Base-by-base conservation (phyloP, 2,113 vertebrate genomes). In the Poeciliopsis occidentalis region DNA sequence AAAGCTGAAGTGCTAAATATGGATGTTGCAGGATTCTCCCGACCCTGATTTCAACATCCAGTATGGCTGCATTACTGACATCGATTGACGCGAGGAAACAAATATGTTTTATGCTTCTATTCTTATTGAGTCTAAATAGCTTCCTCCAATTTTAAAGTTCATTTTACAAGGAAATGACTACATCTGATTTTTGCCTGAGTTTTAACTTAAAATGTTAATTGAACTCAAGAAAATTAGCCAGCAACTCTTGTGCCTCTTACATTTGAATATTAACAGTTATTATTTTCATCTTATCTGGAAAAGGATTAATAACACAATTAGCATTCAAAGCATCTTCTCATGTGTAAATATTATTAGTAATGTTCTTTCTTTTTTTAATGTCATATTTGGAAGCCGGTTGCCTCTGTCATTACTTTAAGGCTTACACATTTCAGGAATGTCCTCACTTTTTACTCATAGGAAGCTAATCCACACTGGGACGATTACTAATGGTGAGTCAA, bases 391-490 rank as follows among this genome's bases (percentile, higher is more conserved):
- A 19, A 47, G 41, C 41, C 5, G 41, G 41, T 47, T 47, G 41
- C 60, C 12, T 39, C 6, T 15, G 34, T 62, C 67, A 2, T 60
- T 75, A 64, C 74, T 0, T 34, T 54, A 24, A 70, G 37, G 27
- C 39, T 8, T 31, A 17, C 68, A 68, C 27, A 76, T 4, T 13
- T 47, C 41, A 47, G 41, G 41, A 47, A 47, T 63, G 75, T 73
- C 66, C 39, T 62, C 17, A 11, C 19, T 69, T 71, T 64, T 41
- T 15, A 64, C 24, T 57, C 60, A 54, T 1, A 76, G 41, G 61
- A 77, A 74, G 63, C 22, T 65, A 63, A 69, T 76, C 63, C 71
- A 60, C 65, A 68, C 83, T 24, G 12, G n/a, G n/a, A n/a, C n/a
- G n/a, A n/a, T n/a, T n/a, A n/a, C n/a, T n/a, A n/a, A 15, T 5